Conservation (phyloP, 2,113 vertebrate genomes). For the Murina feae region DNA sequence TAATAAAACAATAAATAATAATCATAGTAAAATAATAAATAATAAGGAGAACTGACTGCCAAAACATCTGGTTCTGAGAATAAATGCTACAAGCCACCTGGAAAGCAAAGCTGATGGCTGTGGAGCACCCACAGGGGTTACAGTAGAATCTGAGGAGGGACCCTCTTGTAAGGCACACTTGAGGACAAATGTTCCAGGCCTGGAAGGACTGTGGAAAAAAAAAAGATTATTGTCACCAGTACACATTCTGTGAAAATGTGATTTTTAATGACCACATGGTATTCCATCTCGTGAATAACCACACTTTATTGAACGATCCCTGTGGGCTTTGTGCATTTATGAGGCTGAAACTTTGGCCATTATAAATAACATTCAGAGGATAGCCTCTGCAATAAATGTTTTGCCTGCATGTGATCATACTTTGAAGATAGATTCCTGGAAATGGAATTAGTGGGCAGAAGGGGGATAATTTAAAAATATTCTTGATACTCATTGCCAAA, state of each 20-base stretch:
- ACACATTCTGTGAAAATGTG: not conserved
- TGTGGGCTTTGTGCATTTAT: not conserved
- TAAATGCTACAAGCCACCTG: accelerated
- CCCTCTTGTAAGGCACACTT: not conserved
- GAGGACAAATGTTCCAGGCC: not conserved
- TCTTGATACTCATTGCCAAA: not conserved
- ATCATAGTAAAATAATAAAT: not conserved
- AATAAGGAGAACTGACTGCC: not conserved
- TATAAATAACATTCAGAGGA: not conserved
- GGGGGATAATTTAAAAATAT: not conserved
- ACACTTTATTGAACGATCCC: not conserved
- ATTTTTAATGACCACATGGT: not conserved
- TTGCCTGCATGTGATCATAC: not conserved
- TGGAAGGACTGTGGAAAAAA: not conserved
- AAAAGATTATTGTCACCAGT: not conserved
- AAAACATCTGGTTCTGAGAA: not conserved
- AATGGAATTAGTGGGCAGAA: not conserved
- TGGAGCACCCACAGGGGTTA: not conserved
- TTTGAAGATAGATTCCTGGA: not conserved
- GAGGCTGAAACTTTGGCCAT: not conserved
- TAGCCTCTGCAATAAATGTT: not conserved
- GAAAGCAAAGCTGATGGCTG: not conserved
- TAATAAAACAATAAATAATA: not conserved
- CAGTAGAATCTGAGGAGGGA: not conserved
- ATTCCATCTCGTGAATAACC: not conserved